A percentile compares a stretch with the other conserved stretches of the same genome.
These are phyloP conservation scores for Hippocampus zosterae DNA, from an alignment of 2,113 vertebrate species.

Conservation along the genomic window DNA sequence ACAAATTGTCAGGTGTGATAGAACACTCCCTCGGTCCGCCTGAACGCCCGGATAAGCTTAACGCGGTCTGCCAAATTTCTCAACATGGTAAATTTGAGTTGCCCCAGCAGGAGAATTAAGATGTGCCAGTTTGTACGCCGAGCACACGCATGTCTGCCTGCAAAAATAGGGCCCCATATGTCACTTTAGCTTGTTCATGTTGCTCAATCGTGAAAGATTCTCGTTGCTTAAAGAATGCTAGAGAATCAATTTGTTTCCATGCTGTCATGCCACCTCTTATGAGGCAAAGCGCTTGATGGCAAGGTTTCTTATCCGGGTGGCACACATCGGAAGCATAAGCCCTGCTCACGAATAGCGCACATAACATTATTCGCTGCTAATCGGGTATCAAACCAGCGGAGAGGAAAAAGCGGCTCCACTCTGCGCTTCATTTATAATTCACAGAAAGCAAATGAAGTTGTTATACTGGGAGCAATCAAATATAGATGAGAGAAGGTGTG, in stretches of 20 bases:
- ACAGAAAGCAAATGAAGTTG: constrained; percentile 72
- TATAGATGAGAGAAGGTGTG: constrained; percentile 71
- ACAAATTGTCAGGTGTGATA: neutral
- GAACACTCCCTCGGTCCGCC: no score
- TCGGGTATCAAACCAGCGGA: constrained; percentile 65
- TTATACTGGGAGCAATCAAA: constrained; percentile 73
- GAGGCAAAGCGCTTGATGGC: constrained; percentile 13
- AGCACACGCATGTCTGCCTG: no score
- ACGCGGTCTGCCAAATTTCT: no score
- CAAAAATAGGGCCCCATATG: neutral
- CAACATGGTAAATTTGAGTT: no score
- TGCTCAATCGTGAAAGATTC: constrained; percentile 4
- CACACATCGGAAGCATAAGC: constrained; percentile 31
- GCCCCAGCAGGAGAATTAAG: no score
- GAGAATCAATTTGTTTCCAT: constrained; percentile 2
- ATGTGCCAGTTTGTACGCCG: no score
- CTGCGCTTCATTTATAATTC: constrained; percentile 75
- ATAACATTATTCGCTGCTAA: constrained; percentile 56
- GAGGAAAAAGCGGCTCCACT: constrained; percentile 61
- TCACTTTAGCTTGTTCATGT: constrained; percentile 7
- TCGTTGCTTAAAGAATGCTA: constrained; percentile 1
- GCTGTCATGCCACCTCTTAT: constrained; percentile 7
- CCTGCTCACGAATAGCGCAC: constrained; percentile 46
- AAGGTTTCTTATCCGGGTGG: constrained; percentile 20
- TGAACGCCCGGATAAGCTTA: no score